Conservation (phyloP, 1,140 invertebrate species). For the Brachionus rotundiformis region DNA sequence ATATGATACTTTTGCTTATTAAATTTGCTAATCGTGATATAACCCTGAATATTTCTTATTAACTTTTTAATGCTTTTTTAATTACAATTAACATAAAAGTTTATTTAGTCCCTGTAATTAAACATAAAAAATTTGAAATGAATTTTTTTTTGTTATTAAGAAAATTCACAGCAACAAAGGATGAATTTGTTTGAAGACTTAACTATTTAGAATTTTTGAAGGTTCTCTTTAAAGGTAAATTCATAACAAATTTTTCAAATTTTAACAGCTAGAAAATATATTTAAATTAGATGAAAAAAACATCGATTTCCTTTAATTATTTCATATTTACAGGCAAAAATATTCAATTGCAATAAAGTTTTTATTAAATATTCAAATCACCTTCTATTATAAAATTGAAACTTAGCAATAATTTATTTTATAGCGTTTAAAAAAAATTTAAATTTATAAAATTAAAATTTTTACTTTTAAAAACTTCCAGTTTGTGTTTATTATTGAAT, state of each 20-base stretch:
- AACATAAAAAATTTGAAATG: too few species aligned
- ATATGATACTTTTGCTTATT: too few species aligned
- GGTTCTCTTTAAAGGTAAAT: background rate
- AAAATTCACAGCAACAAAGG: background rate
- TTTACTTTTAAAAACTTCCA: background rate
- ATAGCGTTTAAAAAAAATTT: too few species aligned
- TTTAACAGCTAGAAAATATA: background rate
- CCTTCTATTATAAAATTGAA: background rate
- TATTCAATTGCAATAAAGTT: background rate
- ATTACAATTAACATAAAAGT: too few species aligned
- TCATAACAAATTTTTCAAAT: background rate
- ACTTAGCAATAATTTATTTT: background rate
- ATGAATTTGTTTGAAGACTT: background rate
- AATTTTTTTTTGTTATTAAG: too few species aligned
- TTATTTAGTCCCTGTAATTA: too few species aligned
- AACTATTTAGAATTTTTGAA: background rate
- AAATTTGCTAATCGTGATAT: too few species aligned
- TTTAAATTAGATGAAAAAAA: background rate
- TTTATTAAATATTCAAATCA: background rate
- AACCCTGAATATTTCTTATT: too few species aligned
- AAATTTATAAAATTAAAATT: too few species aligned
- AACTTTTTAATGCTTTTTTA: too few species aligned
- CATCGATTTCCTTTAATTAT: background rate
- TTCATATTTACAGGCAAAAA: background rate
- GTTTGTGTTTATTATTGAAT: background rate